Conservation (phyloP, 2,797 vertebrate species). For the Champsocephalus gunnari region DNA sequence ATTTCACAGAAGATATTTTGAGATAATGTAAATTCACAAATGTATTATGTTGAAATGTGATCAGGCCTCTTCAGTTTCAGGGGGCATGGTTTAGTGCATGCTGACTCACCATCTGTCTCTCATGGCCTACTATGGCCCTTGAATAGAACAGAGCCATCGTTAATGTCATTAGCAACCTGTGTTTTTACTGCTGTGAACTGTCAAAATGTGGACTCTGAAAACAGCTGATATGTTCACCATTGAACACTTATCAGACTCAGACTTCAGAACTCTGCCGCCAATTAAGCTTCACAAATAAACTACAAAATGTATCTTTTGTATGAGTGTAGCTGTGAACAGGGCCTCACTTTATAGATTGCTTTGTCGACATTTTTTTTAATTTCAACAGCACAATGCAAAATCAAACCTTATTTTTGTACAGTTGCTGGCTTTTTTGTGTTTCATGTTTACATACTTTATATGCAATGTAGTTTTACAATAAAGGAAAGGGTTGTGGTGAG, state of each 20-base stretch:
- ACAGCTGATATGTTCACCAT: not conserved
- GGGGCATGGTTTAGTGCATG: not conserved
- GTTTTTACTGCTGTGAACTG: not conserved
- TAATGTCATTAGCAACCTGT: not conserved
- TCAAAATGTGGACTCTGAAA: constrained; percentile 1
- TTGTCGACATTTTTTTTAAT: not conserved
- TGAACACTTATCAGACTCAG: not conserved
- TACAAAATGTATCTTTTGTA: not conserved
- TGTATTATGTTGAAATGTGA: not conserved
- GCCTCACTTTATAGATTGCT: not conserved
- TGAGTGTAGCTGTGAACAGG: not conserved
- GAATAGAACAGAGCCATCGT: not conserved
- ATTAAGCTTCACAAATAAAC: not conserved
- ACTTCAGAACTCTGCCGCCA: not conserved
- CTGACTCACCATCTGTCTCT: not conserved
- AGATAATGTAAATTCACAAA: not conserved
- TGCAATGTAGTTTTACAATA: no score
- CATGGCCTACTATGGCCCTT: not conserved
- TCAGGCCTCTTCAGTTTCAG: not conserved
- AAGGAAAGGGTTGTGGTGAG: no score
- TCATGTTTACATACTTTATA: not conserved
- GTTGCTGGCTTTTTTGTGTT: not conserved
- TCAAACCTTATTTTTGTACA: not conserved
- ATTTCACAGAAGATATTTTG: constrained; percentile 3
- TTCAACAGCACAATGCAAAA: not conserved